phyloP scores from a whole-genome alignment of 2,797 vertebrate genomes.

The Synaphobranchus kaupii region DNA sequence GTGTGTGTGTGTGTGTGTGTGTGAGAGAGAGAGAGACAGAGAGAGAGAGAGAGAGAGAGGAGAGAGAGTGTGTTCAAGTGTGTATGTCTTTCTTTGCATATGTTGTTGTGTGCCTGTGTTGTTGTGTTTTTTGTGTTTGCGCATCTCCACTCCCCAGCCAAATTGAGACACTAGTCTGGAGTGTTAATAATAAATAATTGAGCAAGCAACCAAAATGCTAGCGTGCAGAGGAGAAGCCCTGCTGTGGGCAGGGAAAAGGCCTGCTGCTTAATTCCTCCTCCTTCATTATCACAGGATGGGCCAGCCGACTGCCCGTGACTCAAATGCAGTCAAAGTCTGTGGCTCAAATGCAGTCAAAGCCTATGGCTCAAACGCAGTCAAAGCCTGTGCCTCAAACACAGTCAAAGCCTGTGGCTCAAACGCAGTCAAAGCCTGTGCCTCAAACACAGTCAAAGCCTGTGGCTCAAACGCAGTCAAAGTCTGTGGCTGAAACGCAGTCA shows the following conservation, averaged over 20 bases:
- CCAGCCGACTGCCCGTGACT: neutral
- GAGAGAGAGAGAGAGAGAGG: neutral
- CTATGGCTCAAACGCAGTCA: too few relatives aligned
- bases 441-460: too few relatives aligned
- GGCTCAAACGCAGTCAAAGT: neutral
- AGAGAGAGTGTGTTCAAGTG: neutral
- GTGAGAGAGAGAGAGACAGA: neutral
- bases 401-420: neutral
- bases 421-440: too few relatives aligned
- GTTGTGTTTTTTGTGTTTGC: neutral
- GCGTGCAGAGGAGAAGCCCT: neutral
- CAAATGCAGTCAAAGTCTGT: too few relatives aligned
- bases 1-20: neutral
- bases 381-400: too few relatives aligned
- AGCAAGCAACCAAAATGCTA: neutral
- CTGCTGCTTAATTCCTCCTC: neutral
- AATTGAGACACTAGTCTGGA: neutral
- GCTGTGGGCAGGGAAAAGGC: neutral
- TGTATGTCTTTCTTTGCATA: neutral
- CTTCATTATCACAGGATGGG: neutral
- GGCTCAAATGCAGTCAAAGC: neutral
- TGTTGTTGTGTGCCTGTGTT: neutral
- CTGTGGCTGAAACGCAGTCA: too few relatives aligned
- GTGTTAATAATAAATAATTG: conserved; percentile 6
- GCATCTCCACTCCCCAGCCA: neutral